These are phyloP conservation scores for Nestor notabilis DNA, from an alignment of 2,113 vertebrate genomes.

Conservation along the genomic window DNA sequence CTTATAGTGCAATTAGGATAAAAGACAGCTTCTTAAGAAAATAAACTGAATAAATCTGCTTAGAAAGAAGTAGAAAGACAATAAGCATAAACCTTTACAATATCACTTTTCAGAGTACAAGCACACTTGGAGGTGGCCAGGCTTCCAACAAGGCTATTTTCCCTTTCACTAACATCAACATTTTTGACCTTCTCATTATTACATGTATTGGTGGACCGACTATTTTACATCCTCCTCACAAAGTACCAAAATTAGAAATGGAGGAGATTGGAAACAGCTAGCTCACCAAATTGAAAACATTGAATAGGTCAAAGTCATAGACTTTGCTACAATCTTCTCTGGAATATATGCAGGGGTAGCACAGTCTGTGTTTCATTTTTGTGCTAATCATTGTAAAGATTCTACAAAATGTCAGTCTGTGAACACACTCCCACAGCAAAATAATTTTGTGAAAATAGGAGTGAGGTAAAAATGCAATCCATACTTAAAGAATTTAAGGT, in stretches of 20 bases:
- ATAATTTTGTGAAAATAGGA: background rate
- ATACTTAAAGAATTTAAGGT: background rate
- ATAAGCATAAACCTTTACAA: background rate
- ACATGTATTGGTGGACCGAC: background rate
- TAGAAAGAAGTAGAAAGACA: background rate
- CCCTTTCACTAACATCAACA: background rate
- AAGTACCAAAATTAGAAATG: constrained; percentile 31
- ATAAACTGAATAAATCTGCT: background rate
- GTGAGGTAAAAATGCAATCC: background rate
- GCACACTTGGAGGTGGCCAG: background rate
- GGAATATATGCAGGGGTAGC: background rate
- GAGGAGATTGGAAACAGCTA: constrained; percentile 16
- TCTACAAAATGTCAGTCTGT: constrained; percentile 2
- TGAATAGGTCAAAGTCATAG: constrained; percentile 49
- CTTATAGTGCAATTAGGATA: background rate
- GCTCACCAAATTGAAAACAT: constrained; percentile 35
- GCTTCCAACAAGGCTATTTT: background rate
- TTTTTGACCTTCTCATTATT: constrained; percentile 24
- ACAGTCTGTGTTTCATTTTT: constrained; percentile 34
- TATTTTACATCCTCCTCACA: constrained; percentile 24
- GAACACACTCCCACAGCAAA: background rate
- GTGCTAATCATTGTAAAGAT: constrained; percentile 42
- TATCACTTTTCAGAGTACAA: background rate
- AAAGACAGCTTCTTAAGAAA: background rate
- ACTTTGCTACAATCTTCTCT: constrained; percentile 17